phyloP scores from a whole-genome alignment of 64 coral and sea anemone genomes.

The Actinia tenebrosa region DNA sequence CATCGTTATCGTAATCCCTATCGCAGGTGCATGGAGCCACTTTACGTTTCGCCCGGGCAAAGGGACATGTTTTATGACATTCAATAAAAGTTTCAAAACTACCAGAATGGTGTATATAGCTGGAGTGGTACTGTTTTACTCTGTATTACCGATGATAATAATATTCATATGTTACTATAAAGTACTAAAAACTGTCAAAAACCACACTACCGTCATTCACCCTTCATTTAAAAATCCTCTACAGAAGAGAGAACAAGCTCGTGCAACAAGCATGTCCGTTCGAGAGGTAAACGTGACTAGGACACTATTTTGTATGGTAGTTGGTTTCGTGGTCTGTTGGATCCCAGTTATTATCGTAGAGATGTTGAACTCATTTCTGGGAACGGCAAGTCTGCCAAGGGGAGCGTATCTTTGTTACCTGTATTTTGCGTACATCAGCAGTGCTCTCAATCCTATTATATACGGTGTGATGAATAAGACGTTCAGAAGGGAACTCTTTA shows the following conservation, averaged over 20 bases:
- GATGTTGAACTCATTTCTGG: slow-evolving; percentile 1
- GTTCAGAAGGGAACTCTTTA: slow-evolving; percentile 5
- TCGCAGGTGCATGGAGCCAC: background rate
- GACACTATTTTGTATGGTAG: slow-evolving; percentile 24
- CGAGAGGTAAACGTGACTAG: slow-evolving; percentile 38
- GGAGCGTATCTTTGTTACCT: slow-evolving; percentile 31
- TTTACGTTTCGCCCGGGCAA: slow-evolving; percentile 11
- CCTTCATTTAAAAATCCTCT: background rate
- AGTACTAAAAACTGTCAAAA: background rate
- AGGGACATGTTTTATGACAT: slow-evolving; percentile 12
- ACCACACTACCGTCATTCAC: background rate
- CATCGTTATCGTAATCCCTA: background rate
- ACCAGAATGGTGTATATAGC: background rate
- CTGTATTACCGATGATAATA: background rate
- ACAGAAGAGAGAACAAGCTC: background rate
- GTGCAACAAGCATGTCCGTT: background rate
- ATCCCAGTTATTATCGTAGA: slow-evolving; percentile 22
- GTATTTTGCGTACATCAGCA: slow-evolving; percentile 25
- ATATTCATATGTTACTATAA: background rate
- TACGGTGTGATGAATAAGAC: slow-evolving; percentile 53
- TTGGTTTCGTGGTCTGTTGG: slow-evolving; percentile 29
- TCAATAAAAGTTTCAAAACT: background rate
- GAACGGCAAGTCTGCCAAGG: background rate
- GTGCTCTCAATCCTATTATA: slow-evolving; percentile 47
- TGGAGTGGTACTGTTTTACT: background rate